Evolutionary conservation across 53 echinoderm and acorn worm species (phyloP).

Genomic region (Zoroaster sp.): DNA sequence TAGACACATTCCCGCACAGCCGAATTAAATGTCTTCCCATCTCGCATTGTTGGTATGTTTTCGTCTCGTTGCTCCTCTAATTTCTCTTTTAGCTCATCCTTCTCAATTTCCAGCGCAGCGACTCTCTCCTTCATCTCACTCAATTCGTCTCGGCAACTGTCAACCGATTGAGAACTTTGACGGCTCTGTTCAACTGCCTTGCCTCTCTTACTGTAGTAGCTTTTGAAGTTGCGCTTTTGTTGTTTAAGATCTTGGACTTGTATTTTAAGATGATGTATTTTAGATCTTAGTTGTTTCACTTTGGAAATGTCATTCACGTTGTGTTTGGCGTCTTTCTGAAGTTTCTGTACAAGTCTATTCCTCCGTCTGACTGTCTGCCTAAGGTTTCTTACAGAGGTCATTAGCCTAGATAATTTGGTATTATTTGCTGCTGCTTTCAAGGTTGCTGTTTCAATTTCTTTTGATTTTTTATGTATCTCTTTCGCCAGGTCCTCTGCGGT

Average conservation of each 20-base stretch:
- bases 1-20: neutral
- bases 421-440: no score
- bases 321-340: no score
- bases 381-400: no score
- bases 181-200: neutral
- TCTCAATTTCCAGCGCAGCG: neutral
- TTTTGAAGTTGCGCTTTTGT: neutral
- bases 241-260: neutral
- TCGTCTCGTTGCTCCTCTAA: neutral
- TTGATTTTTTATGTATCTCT: no score
- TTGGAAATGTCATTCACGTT: neutral
- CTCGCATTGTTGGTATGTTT: neutral
- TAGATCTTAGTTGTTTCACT: neutral
- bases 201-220: neutral
- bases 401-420: no score
- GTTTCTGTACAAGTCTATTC: no score
- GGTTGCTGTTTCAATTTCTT: no score
- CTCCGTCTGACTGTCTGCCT: no score
- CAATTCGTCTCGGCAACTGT: neutral
- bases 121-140: neutral
- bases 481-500: no score
- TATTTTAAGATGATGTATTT: neutral
- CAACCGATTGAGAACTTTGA: neutral
- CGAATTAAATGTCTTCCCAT: neutral
- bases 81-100: neutral